phyloP scores from a whole-genome alignment of 2,888 invertebrate genomes.

The Rhodophaea formosa region DNA sequence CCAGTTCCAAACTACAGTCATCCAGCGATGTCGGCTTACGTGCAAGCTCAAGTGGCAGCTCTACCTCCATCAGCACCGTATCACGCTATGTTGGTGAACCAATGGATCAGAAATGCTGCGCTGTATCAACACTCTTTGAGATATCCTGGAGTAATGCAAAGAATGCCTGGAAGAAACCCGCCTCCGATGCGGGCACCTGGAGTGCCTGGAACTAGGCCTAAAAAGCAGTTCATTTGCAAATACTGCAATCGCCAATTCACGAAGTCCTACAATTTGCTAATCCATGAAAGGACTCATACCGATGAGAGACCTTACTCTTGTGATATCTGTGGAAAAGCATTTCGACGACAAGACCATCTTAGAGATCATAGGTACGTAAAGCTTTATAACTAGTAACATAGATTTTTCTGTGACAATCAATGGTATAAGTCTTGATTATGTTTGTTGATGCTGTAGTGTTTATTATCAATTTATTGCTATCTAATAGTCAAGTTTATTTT shows the following conservation, averaged over 20 bases:
- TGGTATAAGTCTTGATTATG: background rate
- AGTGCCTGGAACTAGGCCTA: slow-evolving; percentile 83
- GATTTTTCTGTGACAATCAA: background rate
- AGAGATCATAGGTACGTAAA: slow-evolving; percentile 92
- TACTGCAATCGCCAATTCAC: slow-evolving; percentile 98
- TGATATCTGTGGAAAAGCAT: slow-evolving; percentile 97
- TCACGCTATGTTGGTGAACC: slow-evolving; percentile 85
- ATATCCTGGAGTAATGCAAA: slow-evolving; percentile 76
- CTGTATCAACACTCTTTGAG: slow-evolving; percentile 82
- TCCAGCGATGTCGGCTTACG: slow-evolving; percentile 67
- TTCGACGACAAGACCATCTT: slow-evolving; percentile 96
- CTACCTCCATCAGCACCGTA: slow-evolving; percentile 73
- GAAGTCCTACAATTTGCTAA: slow-evolving; percentile 98
- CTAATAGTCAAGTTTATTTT: slow-evolving; percentile 53
- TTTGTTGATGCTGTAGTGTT: background rate
- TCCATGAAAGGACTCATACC: slow-evolving; percentile 98
- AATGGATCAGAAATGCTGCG: slow-evolving; percentile 87
- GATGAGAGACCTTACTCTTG: slow-evolving; percentile 98
- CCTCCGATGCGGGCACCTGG: slow-evolving; percentile 80
- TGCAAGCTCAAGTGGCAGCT: slow-evolving; percentile 72
- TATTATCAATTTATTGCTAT: slow-evolving; percentile 29
- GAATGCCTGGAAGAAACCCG: slow-evolving; percentile 75
- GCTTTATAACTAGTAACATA: slow-evolving; percentile 24
- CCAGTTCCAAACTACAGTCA: slow-evolving; percentile 60
- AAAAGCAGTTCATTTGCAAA: slow-evolving; percentile 97